phyloP scores from a whole-genome alignment of 2,113 vertebrate species.

The Glaucomys volans region DNA sequence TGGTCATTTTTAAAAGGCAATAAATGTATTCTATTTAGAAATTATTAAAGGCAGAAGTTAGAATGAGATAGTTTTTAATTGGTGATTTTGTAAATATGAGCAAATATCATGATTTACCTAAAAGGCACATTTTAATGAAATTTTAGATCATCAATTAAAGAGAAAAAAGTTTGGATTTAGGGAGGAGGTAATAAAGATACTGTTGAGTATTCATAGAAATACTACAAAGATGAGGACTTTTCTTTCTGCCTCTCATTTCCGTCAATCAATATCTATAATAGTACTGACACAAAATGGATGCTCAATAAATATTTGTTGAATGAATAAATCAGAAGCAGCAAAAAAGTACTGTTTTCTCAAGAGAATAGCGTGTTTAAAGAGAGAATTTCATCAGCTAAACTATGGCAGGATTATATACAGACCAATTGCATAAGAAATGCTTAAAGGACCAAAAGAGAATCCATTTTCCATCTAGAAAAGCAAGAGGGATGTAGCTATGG shows the following conservation, averaged over 20 bases:
- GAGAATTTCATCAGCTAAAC: slow-evolving; percentile 22
- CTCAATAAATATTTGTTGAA: slow-evolving; percentile 1
- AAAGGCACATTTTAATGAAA: neutral
- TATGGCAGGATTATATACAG: neutral
- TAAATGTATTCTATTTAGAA: neutral
- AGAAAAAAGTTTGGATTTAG: neutral
- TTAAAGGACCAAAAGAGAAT: neutral
- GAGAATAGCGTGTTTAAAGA: neutral
- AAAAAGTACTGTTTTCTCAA: neutral
- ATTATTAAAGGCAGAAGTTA: neutral
- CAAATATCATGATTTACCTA: neutral
- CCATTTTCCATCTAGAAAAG: neutral
- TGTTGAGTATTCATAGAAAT: neutral
- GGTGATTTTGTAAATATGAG: neutral
- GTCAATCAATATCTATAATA: neutral
- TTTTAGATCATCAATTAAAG: neutral
- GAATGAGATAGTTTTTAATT: neutral
- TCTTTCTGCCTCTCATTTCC: neutral
- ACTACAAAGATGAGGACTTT: neutral
- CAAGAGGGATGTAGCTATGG: neutral
- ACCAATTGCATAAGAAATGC: neutral
- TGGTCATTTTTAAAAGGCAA: neutral
- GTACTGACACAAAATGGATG: neutral
- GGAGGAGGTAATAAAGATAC: neutral
- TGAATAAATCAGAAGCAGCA: neutral